Percentiles rank a stretch among this genome's conserved stretches.
These are phyloP conservation scores for Brachionus calyciflorus DNA, from an alignment of 1,140 invertebrate genomes.

Conservation along the genomic window DNA sequence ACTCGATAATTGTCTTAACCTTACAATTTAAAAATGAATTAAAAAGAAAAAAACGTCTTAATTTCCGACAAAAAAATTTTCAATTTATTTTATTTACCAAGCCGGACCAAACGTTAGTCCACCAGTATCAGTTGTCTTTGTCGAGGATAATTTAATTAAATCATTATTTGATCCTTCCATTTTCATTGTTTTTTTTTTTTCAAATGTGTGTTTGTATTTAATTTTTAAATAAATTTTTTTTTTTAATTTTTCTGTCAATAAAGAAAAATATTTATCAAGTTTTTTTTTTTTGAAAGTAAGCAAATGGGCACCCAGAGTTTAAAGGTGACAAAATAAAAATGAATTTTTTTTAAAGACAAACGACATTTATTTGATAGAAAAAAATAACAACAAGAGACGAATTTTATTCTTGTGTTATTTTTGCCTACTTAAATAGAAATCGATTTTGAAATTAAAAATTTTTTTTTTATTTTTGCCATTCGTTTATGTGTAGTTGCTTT, in stretches of 20 bases:
- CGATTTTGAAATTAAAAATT: slow-evolving; percentile 13
- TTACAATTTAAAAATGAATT: no score
- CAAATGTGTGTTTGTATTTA: background rate
- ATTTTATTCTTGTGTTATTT: background rate
- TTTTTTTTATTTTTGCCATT: slow-evolving; percentile 71
- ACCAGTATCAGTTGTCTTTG: slow-evolving; percentile 19
- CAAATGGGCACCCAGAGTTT: no score
- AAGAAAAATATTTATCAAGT: slow-evolving; percentile 32
- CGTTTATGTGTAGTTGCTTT: no score
- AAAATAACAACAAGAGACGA: background rate
- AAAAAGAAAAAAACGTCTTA: no score
- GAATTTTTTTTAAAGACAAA: no score
- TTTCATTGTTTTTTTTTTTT: slow-evolving; percentile 46
- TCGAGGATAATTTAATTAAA: slow-evolving; percentile 12
- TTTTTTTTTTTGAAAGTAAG: no score
- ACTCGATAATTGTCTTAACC: slow-evolving; percentile 46
- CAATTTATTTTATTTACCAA: background rate
- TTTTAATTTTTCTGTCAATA: slow-evolving; percentile 6
- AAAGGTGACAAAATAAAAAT: no score
- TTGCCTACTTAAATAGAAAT: slow-evolving; percentile 23
- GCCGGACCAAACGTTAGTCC: slow-evolving; percentile 44
- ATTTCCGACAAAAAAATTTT: no score
- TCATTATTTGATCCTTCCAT: slow-evolving; percentile 41
- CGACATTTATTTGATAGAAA: background rate
- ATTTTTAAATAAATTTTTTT: no score